Percentiles rank a stretch among this genome's conserved stretches.
Conservation (phyloP, 2,113 vertebrate genomes). For the Epinephelus fuscoguttatus region DNA sequence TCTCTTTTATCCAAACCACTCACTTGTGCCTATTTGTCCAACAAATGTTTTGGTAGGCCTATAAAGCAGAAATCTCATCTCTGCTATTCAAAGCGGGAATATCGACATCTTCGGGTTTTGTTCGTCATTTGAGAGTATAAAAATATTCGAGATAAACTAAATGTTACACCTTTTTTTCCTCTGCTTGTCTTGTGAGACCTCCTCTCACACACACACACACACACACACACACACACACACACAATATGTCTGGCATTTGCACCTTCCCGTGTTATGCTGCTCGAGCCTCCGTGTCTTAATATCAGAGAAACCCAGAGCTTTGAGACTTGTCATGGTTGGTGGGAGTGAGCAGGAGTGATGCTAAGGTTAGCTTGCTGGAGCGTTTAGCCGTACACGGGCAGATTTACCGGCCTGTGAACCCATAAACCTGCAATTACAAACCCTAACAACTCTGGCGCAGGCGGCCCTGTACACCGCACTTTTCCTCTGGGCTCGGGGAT, state of each 20-base stretch:
- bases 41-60: constrained; percentile 66
- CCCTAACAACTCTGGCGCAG: constrained; percentile 74
- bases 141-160: constrained; percentile 14
- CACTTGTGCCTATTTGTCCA: constrained; percentile 75
- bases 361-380: constrained; percentile 70
- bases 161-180: background rate
- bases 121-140: constrained; percentile 19
- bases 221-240: background rate
- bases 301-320: constrained; percentile 54
- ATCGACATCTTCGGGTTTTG: constrained; percentile 23
- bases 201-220: background rate
- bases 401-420: constrained; percentile 78
- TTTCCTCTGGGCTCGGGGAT: constrained; percentile 69
- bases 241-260: constrained; percentile 10
- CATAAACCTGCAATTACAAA: constrained; percentile 82
- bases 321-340: constrained; percentile 55
- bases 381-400: constrained; percentile 75
- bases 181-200: constrained; percentile 14
- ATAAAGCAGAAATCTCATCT: constrained; percentile 22
- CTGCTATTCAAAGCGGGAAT: constrained; percentile 29
- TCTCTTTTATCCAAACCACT: constrained; percentile 65
- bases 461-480: constrained; percentile 55
- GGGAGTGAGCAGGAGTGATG: constrained; percentile 59
- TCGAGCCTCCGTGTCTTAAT: constrained; percentile 40
- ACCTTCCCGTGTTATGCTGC: constrained; percentile 13